phyloP scores from a whole-genome alignment of 35 echinoderm and acorn worm species.

The Ophioderma brevispina region DNA sequence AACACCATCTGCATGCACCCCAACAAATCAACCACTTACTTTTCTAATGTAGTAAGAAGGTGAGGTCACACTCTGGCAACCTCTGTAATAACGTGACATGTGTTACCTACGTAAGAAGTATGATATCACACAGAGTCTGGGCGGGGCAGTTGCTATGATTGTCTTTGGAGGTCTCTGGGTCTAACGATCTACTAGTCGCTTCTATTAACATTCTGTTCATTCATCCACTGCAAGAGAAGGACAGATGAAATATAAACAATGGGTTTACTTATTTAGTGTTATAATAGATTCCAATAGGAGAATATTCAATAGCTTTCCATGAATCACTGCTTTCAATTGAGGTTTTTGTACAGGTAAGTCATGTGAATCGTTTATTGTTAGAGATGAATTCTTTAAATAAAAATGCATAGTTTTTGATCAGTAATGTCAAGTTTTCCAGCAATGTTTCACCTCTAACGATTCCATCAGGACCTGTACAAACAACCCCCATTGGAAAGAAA shows the following conservation, averaged over 20 bases:
- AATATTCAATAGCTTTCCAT: too few species aligned
- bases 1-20: neutral
- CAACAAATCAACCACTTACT: constrained; percentile 80
- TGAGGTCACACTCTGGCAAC: constrained; percentile 89
- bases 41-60: constrained; percentile 91
- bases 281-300: too few species aligned
- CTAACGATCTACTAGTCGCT: constrained; percentile 91
- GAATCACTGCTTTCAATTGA: too few species aligned
- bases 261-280: too few species aligned
- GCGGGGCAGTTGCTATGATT: constrained; percentile 94
- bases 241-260: neutral
- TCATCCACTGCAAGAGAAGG: constrained; percentile 77
- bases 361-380: too few species aligned
- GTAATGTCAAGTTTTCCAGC: too few species aligned
- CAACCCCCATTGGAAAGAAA: too few species aligned
- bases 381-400: too few species aligned
- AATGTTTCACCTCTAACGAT: too few species aligned
- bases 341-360: too few species aligned
- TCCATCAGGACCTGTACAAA: too few species aligned
- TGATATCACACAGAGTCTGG: constrained; percentile 84
- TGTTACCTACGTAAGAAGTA: constrained; percentile 91
- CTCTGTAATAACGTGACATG: constrained; percentile 98
- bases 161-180: constrained; percentile 76
- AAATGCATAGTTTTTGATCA: too few species aligned
- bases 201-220: constrained; percentile 90